Evolutionary conservation across 2,888 invertebrate species (phyloP).

Genomic region (Serripes groenlandicus): DNA sequence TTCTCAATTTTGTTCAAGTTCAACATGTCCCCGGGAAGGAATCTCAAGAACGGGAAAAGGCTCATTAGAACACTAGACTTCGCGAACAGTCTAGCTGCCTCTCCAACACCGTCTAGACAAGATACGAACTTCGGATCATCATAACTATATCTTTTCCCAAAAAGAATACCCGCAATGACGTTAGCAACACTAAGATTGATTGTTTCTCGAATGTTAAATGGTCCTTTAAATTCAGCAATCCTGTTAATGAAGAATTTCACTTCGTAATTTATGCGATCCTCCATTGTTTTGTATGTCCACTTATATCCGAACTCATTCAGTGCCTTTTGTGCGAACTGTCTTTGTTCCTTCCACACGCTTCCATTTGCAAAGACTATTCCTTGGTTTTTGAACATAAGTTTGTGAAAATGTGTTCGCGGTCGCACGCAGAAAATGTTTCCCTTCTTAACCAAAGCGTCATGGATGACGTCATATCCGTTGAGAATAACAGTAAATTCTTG

Average conservation of each 20-base stretch:
- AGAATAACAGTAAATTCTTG: slow-evolving; percentile 50
- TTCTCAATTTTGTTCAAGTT: slow-evolving; percentile 48
- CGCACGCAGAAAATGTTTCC: slow-evolving; percentile 53
- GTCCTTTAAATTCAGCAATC: slow-evolving; percentile 27
- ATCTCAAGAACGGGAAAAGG: slow-evolving; percentile 44
- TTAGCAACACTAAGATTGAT: slow-evolving; percentile 57
- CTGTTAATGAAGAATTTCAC: slow-evolving; percentile 33
- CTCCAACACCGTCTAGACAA: slow-evolving; percentile 52
- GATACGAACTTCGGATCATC: slow-evolving; percentile 47
- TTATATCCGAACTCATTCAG: slow-evolving; percentile 62
- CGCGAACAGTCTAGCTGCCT: slow-evolving; percentile 48
- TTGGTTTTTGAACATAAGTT: slow-evolving; percentile 46
- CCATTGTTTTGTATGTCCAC: slow-evolving; percentile 49
- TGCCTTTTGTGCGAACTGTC: slow-evolving; percentile 53
- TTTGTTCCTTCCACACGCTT: slow-evolving; percentile 52
- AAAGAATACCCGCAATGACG: slow-evolving; percentile 58
- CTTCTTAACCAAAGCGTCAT: slow-evolving; percentile 58
- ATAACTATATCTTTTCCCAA: slow-evolving; percentile 59
- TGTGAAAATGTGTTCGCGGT: slow-evolving; percentile 49
- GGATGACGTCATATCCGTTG: slow-evolving; percentile 60
- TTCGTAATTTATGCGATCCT: slow-evolving; percentile 65
- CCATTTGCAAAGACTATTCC: slow-evolving; percentile 62
- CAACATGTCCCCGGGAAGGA: slow-evolving; percentile 49
- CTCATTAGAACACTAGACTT: slow-evolving; percentile 50
- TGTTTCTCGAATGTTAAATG: slow-evolving; percentile 42